These are phyloP conservation scores for Champsocephalus gunnari DNA, from an alignment of 2,797 vertebrate species.

Conservation along the genomic window DNA sequence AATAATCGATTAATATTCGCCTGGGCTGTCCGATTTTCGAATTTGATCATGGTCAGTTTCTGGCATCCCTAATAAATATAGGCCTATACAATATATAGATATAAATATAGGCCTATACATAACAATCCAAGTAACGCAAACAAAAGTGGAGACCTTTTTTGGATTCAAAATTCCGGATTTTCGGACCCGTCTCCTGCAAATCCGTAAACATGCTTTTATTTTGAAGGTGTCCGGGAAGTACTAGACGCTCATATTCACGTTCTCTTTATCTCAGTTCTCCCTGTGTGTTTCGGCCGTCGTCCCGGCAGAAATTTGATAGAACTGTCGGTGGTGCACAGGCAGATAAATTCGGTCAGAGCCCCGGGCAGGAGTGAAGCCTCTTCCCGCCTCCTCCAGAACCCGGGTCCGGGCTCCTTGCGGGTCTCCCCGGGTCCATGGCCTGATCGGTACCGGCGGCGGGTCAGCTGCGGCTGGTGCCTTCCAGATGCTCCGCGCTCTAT, in stretches of 20 bases:
- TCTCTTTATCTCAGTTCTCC: no score
- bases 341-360: neutral
- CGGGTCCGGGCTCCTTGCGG: neutral
- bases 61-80: no score
- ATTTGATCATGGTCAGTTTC: no score
- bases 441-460: constrained; percentile 33
- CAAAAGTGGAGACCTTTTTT: no score
- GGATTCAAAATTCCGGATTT: neutral
- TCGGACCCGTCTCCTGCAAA: no score
- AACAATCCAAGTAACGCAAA: no score
- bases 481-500: constrained; percentile 75
- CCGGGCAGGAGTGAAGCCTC: neutral
- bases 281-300: neutral
- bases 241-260: neutral
- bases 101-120: no score
- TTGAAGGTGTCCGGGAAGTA: constrained; percentile 34
- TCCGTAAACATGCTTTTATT: constrained; percentile 45
- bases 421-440: constrained; percentile 52
- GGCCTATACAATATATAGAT: no score
- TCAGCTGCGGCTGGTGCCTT: constrained; percentile 38
- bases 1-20: no score
- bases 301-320: neutral
- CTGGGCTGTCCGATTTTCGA: no score
- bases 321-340: no score
- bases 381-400: neutral